Conservation (phyloP, 2,113 vertebrate genomes). For the Maccullochella peelii region DNA sequence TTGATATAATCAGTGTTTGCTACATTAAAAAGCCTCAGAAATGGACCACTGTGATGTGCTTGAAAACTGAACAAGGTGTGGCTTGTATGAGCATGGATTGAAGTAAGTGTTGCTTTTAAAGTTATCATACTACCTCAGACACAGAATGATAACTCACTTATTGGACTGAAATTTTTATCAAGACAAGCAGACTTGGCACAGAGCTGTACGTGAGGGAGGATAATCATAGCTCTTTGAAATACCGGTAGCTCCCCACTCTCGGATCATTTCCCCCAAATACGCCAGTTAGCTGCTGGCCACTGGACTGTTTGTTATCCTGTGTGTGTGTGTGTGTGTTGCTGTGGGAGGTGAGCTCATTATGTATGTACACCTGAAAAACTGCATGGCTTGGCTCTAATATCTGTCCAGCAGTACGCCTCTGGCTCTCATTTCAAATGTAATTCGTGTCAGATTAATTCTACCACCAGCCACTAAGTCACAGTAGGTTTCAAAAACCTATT, state of each 20-base stretch:
- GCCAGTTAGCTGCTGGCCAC: constrained; percentile 44
- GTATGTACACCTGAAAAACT: constrained; percentile 28
- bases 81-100: neutral
- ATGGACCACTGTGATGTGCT: neutral
- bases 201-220: constrained; percentile 28
- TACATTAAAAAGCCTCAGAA: neutral
- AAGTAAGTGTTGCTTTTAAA: constrained; percentile 11
- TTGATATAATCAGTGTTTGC: neutral
- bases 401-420: constrained; percentile 14
- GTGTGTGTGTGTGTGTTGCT: neutral
- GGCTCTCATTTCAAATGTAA: constrained; percentile 52
- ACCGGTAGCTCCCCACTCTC: constrained; percentile 22
- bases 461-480: constrained; percentile 32
- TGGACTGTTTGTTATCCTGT: constrained; percentile 32
- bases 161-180: constrained; percentile 21
- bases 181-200: constrained; percentile 14
- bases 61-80: constrained; percentile 1
- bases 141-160: constrained; percentile 17
- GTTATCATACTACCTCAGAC: constrained; percentile 4
- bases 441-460: constrained; percentile 44
- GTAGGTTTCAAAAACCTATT: constrained; percentile 36
- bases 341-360: neutral
- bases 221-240: constrained; percentile 54
- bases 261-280: constrained; percentile 57
- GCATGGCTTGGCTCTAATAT: neutral